Evolutionary conservation across 2,888 invertebrate species (phyloP).

Genomic region (Phanerotoma sp.): DNA sequence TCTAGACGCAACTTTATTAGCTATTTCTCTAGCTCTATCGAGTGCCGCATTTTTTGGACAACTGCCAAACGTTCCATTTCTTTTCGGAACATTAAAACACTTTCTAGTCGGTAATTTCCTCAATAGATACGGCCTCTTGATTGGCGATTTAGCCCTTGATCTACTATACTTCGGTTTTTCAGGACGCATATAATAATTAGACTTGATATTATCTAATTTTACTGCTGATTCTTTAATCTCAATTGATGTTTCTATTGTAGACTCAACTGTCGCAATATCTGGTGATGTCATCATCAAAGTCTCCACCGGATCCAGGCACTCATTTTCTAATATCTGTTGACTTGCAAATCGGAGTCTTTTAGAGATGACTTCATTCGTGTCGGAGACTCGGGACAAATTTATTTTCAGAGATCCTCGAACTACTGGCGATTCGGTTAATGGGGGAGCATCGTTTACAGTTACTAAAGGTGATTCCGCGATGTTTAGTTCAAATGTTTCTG

Average conservation of each 20-base stretch:
- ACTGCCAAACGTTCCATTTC: slow-evolving; percentile 27
- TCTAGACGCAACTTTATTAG: slow-evolving; percentile 29
- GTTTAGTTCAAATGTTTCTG: slow-evolving; percentile 44
- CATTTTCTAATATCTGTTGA: slow-evolving; percentile 1
- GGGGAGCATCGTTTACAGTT: slow-evolving; percentile 45
- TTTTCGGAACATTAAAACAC: slow-evolving; percentile 31
- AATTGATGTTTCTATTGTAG: slow-evolving; percentile 4
- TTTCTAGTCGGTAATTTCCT: slow-evolving; percentile 43
- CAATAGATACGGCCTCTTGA: slow-evolving; percentile 40
- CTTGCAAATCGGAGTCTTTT: slow-evolving; percentile 5
- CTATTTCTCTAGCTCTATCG: slow-evolving; percentile 33
- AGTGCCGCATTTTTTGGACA: slow-evolving; percentile 31
- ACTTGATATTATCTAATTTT: background rate
- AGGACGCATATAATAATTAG: background rate
- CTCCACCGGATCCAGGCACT: background rate
- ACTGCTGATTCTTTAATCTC: background rate
- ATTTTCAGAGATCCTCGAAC: slow-evolving; percentile 15
- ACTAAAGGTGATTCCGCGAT: slow-evolving; percentile 42
- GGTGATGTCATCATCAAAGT: background rate
- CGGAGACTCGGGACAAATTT: slow-evolving; percentile 11
- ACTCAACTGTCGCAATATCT: background rate
- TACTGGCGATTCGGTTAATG: slow-evolving; percentile 24
- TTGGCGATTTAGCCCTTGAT: slow-evolving; percentile 48
- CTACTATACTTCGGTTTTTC: slow-evolving; percentile 24
- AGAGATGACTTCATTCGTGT: background rate